Evolutionary conservation across 2,888 invertebrate genomes (phyloP), one percentile per base, ranked within the genome.

Genomic region (Andricus curvator): DNA sequence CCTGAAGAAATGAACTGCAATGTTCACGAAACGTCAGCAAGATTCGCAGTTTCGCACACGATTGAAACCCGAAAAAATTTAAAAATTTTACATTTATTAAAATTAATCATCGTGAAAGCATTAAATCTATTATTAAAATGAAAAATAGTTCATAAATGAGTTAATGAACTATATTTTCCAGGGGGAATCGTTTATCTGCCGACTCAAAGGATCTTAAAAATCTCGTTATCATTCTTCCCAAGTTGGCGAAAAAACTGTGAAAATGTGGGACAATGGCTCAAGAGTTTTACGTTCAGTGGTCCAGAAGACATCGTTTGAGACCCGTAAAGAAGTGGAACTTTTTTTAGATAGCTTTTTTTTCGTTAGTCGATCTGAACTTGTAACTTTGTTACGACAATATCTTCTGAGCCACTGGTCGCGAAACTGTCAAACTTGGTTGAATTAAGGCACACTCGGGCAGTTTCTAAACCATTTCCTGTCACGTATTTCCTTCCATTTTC

Each of bases 371-470:
- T 51, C 17, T 51, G 8, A 68, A 70, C 51, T 70, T 70, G 70
- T 70, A 70, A 70, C 70, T 70, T 70, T 48, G 70, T 70, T 70
- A 70, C 70, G 70, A 70, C 70, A 70, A 70, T 70, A 70, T 70
- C 70, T 70, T 70, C 70, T 70, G 70, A 51, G 70, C 70, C 70
- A 70, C 48, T 70, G 70, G 51, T 51, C 51, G 70, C 51, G 51
- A 70, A 70, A 70, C 70, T 70, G 70, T 51, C 70, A 70, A 70
- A 70, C 70, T 70, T 70, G 33, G 70, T 70, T 70, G 29, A 70
- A 70, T 70, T 51, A 51, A 51, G 51, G 51, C 48, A 70, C 70
- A 70, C 70, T 70, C 51, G 70, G 33, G 70, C 29, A 70, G 70
- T 51, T 70, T 51, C 70, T 51, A 70, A 70, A 70, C 29, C 51